Percentiles rank a stretch among this genome's conserved stretches.
phyloP scores from a whole-genome alignment of 2,888 invertebrate genomes.

The Drosophila borborema region DNA sequence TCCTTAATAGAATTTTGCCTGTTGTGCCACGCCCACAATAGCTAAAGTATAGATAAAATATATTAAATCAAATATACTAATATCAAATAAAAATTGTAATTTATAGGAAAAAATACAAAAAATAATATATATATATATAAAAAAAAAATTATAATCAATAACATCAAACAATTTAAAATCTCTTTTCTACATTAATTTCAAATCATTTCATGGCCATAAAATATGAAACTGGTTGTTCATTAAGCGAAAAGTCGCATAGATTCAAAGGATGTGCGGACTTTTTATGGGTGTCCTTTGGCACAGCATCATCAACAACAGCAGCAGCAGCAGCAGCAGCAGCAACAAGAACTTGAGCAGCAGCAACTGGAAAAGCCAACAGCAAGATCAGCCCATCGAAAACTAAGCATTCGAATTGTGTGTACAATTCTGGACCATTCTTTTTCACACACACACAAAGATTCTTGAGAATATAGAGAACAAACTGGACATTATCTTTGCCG shows the following conservation, averaged over 20 bases:
- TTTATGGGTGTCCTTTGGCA: constrained; percentile 79
- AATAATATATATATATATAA: too few relatives aligned
- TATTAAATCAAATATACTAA: too few relatives aligned
- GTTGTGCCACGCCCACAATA: too few relatives aligned
- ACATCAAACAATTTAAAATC: neutral
- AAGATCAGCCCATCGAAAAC: constrained; percentile 43
- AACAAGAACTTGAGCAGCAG: constrained; percentile 27
- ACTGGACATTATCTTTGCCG: constrained; percentile 77
- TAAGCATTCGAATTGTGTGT: constrained; percentile 25
- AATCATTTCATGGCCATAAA: constrained; percentile 12
- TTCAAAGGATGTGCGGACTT: constrained; percentile 63
- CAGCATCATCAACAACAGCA: constrained; percentile 30
- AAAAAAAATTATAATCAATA: neutral
- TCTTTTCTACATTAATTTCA: neutral
- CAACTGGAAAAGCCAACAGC: constrained; percentile 14
- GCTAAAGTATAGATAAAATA: too few relatives aligned
- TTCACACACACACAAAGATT: constrained; percentile 28
- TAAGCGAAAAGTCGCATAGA: constrained; percentile 12
- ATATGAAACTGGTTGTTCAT: constrained; percentile 41
- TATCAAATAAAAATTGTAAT: neutral
- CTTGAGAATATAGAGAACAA: constrained; percentile 23
- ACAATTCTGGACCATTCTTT: constrained; percentile 23
- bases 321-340: neutral
- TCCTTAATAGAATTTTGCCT: too few relatives aligned
- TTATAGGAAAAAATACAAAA: too few relatives aligned